Evolutionary conservation across 2,888 invertebrate species (phyloP), one percentile per base, ranked within the genome.

Genomic region (Charanyca ferruginea): DNA sequence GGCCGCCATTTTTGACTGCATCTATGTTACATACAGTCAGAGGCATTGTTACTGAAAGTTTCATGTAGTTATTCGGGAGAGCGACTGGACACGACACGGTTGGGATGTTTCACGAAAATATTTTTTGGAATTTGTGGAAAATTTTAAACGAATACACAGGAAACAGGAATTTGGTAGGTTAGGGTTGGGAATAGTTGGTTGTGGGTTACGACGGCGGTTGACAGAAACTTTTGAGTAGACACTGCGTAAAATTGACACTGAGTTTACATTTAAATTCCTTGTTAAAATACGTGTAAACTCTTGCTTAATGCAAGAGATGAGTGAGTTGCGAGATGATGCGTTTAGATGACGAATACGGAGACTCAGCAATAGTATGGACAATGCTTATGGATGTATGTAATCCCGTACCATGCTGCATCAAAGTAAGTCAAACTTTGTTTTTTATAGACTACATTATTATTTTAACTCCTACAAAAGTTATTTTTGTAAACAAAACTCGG

Each of bases 1-100:
- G 28, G 2, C 61, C 44, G 66, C 66, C 66, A 79, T 80, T 80
- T 78, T 65, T 64, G 53, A 73, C 72, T 62, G 53, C 49, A 61
- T 48, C 71, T 53, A 64, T 61, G 65, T 61, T 61, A 9, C n/a
- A 22, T 23, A 28, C 45, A 48, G 57, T 49, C 73, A 49, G 52
- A 44, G 53, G 57, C 47, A 74, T 64, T 62, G 66, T 72, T 63
- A 35, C 32, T 63, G 38, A 69, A 73, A 73, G 41, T 73, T 73
- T 73, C 42, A 59, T 73, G 53, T 52, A 59, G 65, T 65, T 70
- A 67, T 67, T 72, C 13, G 22, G 18, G 66, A 49, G 52, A 22
- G 61, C 60, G 53, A 55, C 32, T 57, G 70, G 65, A 65, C 54
- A 45, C n/a, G 23, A 41, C 66, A 71, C 20, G n/a, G 65, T 53